These are phyloP conservation scores for Ammospiza maritima DNA, from an alignment of 2,797 vertebrate species.

Conservation along the genomic window DNA sequence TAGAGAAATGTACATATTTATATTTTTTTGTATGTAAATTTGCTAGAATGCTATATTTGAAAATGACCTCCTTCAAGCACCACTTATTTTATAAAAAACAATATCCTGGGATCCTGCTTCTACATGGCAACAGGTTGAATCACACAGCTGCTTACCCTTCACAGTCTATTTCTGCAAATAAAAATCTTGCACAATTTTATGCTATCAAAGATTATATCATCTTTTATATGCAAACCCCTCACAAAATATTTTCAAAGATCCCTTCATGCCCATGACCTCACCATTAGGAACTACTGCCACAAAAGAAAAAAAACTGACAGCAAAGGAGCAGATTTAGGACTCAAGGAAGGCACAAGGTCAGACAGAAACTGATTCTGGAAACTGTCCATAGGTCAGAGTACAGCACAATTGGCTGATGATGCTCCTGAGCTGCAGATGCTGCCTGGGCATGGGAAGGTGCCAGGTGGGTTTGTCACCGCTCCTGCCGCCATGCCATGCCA, in stretches of 20 bases:
- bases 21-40: not conserved
- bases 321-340: not conserved
- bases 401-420: not conserved
- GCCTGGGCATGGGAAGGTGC: accelerated
- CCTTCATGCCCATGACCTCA: not conserved
- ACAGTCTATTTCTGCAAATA: not conserved
- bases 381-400: not conserved
- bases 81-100: not conserved
- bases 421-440: not conserved
- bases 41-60: not conserved
- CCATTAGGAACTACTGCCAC: not conserved
- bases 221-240: not conserved
- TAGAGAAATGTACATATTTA: not conserved
- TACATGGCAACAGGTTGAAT: not conserved
- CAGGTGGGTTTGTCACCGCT: accelerated
- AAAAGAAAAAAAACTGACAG: not conserved
- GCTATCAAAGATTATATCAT: not conserved
- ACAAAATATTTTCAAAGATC: not conserved
- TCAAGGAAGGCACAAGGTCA: not conserved
- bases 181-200: not conserved
- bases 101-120: not conserved
- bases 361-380: not conserved
- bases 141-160: not conserved
- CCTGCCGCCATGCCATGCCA: accelerated
- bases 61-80: not conserved